Base-by-base conservation (phyloP, 2,113 vertebrate genomes). In the Rousettus leschenaultii region DNA sequence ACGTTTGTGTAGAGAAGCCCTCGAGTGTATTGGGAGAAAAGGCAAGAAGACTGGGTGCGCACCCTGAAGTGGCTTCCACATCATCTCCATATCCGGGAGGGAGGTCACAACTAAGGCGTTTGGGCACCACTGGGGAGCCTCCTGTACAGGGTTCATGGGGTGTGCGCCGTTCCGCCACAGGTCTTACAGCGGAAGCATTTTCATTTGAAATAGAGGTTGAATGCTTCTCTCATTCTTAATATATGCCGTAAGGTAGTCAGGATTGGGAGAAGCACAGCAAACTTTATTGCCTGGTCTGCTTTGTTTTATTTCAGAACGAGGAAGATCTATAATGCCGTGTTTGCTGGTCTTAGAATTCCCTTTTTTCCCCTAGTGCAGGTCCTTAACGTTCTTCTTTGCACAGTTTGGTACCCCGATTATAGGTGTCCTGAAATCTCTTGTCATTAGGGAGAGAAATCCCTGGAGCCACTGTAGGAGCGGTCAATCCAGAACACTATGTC, bases 381-480 rank as follows among this genome's bases (percentile, higher is more conserved):
- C 68, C 43, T 75, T n/a, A 26, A 26, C 0, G 0, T 57, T 26
- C 70, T 78, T 57, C 86, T n/a, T 84, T 35, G 18, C 16, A 7
- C 14, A 55, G 45, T 95, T 63, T 86, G 89, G 89, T 45, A 43
- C 78, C 63, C 55, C 79, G 74, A n/a, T 33, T 26, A 15, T 30
- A 63, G 43, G 16, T 74, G 19, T 90, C 59, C 70, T 80, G 33
- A 40, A 93, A 79, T 70, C 57, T 63, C 38, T 89, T 84, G 63
- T 91, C 24, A 4, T 10, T 5, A 53, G 53, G 79, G 35, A 51
- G 51, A 33, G 38, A 77, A 45, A 78, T 95, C 78, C 75, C 86
- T 24, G 63, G 86, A 63, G 77, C 80, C 66, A 28, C 77, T 35
- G 73, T n/a, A 43, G 15, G 33, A 75, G 24, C 15, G 6, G 16